Evolutionary conservation across 2,888 invertebrate genomes (phyloP).

Genomic region (Cosmorhoe ocellata): DNA sequence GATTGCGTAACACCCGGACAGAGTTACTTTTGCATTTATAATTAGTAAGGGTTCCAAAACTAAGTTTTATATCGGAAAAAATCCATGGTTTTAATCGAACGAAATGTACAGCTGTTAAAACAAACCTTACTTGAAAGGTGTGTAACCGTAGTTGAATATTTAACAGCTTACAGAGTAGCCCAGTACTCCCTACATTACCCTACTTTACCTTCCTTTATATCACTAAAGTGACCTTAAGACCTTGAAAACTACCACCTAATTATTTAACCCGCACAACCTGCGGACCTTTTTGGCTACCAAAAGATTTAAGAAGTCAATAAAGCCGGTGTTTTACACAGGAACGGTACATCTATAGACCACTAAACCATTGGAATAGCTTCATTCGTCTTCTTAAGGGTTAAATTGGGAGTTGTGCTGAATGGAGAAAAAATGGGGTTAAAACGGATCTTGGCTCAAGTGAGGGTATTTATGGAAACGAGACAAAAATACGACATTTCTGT

Average conservation of each 20-base stretch:
- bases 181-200: too few relatives aligned
- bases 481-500: constrained; percentile 3
- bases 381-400: constrained; percentile 39
- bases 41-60: too few relatives aligned
- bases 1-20: too few relatives aligned
- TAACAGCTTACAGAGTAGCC: too few relatives aligned
- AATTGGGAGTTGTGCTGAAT: constrained; percentile 31
- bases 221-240: constrained; percentile 11
- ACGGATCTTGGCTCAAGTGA: constrained; percentile 3
- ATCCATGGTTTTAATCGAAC: too few relatives aligned
- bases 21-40: too few relatives aligned
- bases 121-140: too few relatives aligned
- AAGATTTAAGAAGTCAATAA: constrained; percentile 40
- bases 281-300: constrained; percentile 27
- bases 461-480: constrained; percentile 8
- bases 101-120: too few relatives aligned
- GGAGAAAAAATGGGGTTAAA: constrained; percentile 26
- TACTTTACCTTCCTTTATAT: too few relatives aligned
- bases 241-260: constrained; percentile 25
- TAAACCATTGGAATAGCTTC: constrained; percentile 40
- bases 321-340: constrained; percentile 37
- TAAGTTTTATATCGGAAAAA: too few relatives aligned
- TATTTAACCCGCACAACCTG: constrained; percentile 26
- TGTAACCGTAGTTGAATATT: too few relatives aligned
- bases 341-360: constrained; percentile 33